Conservation (phyloP, 1,140 invertebrate genomes). For the Pseudomyrmex pallidus region DNA sequence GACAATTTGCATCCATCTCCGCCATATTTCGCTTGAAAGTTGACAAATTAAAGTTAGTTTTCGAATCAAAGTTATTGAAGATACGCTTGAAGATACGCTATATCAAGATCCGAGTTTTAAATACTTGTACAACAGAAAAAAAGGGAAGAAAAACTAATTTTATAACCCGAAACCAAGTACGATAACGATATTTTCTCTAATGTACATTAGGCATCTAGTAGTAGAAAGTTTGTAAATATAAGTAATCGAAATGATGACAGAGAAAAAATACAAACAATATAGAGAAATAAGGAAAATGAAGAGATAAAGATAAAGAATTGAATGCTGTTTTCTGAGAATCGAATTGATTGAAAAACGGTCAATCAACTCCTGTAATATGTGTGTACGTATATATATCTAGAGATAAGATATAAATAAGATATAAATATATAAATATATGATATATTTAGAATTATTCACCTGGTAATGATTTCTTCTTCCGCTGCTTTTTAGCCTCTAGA, state of each 20-base stretch:
- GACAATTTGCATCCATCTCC: not conserved
- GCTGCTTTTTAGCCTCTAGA: slow-evolving; percentile 96
- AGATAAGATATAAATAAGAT: slow-evolving; percentile 45
- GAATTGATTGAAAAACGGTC: not conserved
- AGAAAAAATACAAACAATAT: slow-evolving; percentile 1
- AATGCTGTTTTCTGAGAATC: slow-evolving; percentile 27
- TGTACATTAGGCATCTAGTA: not conserved
- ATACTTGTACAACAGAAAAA: not conserved
- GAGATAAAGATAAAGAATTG: slow-evolving; percentile 57
- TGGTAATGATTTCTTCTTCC: slow-evolving; percentile 94
- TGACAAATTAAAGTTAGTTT: not conserved
- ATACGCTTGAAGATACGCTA: not conserved
- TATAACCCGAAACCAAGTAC: not conserved
- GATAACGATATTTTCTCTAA: not conserved
- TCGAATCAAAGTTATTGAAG: slow-evolving; percentile 11
- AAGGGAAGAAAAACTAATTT: not conserved
- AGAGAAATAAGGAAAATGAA: slow-evolving; percentile 39
- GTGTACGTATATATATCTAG: slow-evolving; percentile 60
- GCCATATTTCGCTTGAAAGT: not conserved
- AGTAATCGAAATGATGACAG: slow-evolving; percentile 15
- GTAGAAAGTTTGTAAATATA: slow-evolving; percentile 7
- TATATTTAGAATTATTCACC: slow-evolving; percentile 88
- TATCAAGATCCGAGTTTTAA: not conserved
- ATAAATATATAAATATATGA: slow-evolving; percentile 63
- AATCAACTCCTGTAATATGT: slow-evolving; percentile 46